Evolutionary conservation across 2,797 vertebrate species (phyloP), one percentile per base, ranked within the genome.

Genomic region (Gallinago nigripennis): DNA sequence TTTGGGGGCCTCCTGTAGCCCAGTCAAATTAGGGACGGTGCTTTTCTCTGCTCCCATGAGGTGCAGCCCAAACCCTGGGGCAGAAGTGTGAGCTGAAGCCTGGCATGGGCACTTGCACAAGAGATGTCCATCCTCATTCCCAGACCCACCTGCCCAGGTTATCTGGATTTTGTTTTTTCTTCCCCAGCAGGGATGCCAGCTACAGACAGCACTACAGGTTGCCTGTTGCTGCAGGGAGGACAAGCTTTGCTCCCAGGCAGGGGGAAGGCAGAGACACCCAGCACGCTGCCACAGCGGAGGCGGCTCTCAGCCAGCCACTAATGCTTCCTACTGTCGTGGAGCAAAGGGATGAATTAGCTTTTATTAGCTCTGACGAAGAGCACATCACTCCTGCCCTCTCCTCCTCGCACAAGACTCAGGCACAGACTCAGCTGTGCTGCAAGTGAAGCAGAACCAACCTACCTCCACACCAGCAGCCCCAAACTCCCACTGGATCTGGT

Each of bases 291-390:
- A 7, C 82, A 64, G 91, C 4, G 19, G 78, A 72, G 58, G 86
- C 89, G 79, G 95, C 86, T 91, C 71, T 95, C 92, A 92, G 84
- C 82, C 95, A 95, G 92, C 64, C 18, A 0, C 91, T 94, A 92
- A 94, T 92, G 89, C 92, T 91, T 90, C 96, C 91, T 46, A 48
- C 82, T 68, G 79, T 94, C 92, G 94, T 17, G 53, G 45, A 96
- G 95, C 76, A 94, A 92, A 64, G 87, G 96, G 89, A 94, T 87
- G 76, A 95, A 95, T 96, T 94, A 94, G 94, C 95, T 95, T 95
- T 96, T 95, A 96, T 94, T 73, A 96, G 96, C 87, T 94, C 72
- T 86, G 64, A 33, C 1, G 6, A 80, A 86, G 72, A 92, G 69
- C 91, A 68, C 91, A 94, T 82, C 76, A 8, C 79, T 96, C 82